Evolutionary conservation across 2,888 invertebrate genomes (phyloP), one percentile per base, ranked within the genome.

Genomic region (Platyscelio sp.): DNA sequence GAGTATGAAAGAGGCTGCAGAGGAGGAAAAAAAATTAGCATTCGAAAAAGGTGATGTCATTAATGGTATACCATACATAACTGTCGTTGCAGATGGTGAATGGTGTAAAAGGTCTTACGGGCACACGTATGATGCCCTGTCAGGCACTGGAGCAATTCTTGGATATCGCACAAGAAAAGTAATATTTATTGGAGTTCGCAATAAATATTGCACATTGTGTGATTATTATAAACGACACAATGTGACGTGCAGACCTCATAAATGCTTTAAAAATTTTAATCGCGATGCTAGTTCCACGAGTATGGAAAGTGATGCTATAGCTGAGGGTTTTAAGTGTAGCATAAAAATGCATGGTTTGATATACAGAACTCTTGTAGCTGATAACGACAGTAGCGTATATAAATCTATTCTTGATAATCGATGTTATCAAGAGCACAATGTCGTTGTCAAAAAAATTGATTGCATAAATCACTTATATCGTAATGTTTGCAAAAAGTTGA

Each of bases 191-290:
- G 89, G 89, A 18, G 85, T 91, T 1, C 46, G 87, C 5, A 90
- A 91, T 65, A 91, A 89, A 74, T 22, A 22, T 24, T 56, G 56
- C 18, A n/a, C 27, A 7, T 56, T 27, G 9, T 56, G 56, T 11
- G 56, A 56, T 29, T 56, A 56, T 56, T 56, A 11, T 22, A 54
- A 29, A 84, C 84, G 24, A n/a, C 46, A 20, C 27, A 13, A 15
- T 40, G 15, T 29, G 38, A n/a, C 9, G 40, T 11, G 29, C 18
- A 18, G n/a, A 29, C 49, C 80, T 1, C 76, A 85, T n/a, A 15
- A n/a, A 11, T 85, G 85, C 29, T 72, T 24, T 76, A 88, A 88
- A 65, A 91, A 91, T 76, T 90, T 87, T 87, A 79, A 79, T 33
- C 86, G 72, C 6, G 84, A 78, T 22, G 49, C 24, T 27, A 65